Percentiles rank a stretch among this genome's conserved stretches.
These are phyloP conservation scores for Oligia latruncula DNA, from an alignment of 2,888 invertebrate species.

Conservation along the genomic window DNA sequence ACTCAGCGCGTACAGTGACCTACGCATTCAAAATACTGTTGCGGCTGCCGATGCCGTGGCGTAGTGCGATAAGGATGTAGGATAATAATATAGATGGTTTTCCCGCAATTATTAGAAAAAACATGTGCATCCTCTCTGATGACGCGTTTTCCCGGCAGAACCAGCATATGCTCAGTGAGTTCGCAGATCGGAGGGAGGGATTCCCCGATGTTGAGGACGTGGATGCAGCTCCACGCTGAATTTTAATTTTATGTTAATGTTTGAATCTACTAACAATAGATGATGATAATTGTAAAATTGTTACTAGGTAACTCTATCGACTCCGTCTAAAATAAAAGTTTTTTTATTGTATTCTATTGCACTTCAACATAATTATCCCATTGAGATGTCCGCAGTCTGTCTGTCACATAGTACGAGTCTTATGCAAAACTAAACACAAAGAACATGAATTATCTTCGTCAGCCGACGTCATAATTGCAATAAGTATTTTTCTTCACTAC, in stretches of 20 bases:
- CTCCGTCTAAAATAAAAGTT: neutral
- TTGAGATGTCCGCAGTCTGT: slow-evolving; percentile 28
- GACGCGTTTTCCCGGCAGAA: neutral
- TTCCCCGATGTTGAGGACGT: neutral
- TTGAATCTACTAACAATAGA: neutral
- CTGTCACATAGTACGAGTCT: neutral
- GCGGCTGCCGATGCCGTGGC: neutral
- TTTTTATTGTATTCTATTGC: neutral
- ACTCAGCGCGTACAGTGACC: neutral
- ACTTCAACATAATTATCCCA: neutral
- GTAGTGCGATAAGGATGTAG: neutral
- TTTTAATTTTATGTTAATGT: neutral
- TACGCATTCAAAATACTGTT: neutral
- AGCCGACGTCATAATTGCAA: slow-evolving; percentile 3
- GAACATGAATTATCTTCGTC: slow-evolving; percentile 8
- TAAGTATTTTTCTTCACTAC: neutral
- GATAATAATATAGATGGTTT: neutral
- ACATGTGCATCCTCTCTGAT: neutral
- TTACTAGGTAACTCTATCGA: neutral
- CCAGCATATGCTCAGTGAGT: neutral
- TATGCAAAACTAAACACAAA: slow-evolving; percentile 21
- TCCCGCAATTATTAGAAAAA: neutral
- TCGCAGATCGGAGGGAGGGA: neutral
- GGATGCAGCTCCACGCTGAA: neutral
- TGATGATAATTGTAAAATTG: neutral